Base-by-base conservation (phyloP, 2,888 invertebrate species). In the Drosophila neonasuta region DNA sequence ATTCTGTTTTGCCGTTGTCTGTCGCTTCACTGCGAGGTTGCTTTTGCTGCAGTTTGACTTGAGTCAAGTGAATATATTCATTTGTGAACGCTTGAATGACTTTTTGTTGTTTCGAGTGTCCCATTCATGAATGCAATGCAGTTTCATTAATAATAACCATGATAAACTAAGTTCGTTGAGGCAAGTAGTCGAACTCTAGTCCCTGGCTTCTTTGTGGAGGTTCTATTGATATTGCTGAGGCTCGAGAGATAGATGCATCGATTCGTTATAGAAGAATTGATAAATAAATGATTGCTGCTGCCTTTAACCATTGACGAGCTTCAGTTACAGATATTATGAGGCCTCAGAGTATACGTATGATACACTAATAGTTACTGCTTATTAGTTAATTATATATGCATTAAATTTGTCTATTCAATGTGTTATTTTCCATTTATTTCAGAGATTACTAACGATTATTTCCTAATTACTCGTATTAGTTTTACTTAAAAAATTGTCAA, bases 51-150 rank as follows among this genome's bases (percentile, higher is more conserved):
- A 61, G 54, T 45, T 51, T 56, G 48, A 61, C 59, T 51, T 50
- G 49, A 57, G 59, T 51, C 52, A 69, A 76, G 64, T 69, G 63
- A 71, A 78, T 71, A 68, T 71, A 76, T 72, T 76, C 73, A 77
- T 56, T 74, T 62, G 61, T 68, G 64, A 68, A 70, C 65, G 80
- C 69, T 70, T 57, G 70, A 78, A 68, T 70, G 80, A 70, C 62
- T 75, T 66, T 68, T 61, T 71, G 69, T 71, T 72, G 77, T 67
- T 74, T 71, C 59, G 57, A 70, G 57, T 67, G 61, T 41, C 59
- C 56, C 50, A 52, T 58, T 58, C 63, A 67, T 55, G 55, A 65
- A 41, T 46, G 50, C 49, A 46, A 46, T 52, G 60, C 39, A 51
- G 34, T 42, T 59, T 29, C 56, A 64, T 58, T 58, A 58, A 64